Conservation (phyloP, 2,888 invertebrate genomes). For the Agapostemon virescens region DNA sequence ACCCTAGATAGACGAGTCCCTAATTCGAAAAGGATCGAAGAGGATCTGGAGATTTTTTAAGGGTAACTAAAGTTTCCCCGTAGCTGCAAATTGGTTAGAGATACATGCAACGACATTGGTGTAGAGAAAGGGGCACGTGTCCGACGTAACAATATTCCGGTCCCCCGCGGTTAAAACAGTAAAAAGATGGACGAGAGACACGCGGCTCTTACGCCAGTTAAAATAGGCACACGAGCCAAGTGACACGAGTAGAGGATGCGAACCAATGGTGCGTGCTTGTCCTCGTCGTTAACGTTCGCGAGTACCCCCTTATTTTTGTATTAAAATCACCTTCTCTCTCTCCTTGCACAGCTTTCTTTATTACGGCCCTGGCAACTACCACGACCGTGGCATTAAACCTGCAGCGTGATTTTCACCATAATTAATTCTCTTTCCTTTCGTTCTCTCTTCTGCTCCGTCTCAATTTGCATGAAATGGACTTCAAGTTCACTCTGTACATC, state of each 20-base stretch:
- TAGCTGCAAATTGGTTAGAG: conserved; percentile 34
- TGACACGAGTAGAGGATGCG: conserved; percentile 67
- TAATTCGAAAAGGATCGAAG: background rate
- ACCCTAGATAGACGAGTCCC: background rate
- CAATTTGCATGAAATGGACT: background rate
- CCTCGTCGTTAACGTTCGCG: conserved; percentile 73
- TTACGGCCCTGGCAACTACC: conserved; percentile 45
- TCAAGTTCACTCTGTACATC: no score
- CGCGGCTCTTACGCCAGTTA: conserved; percentile 68
- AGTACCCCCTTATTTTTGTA: conserved; percentile 75
- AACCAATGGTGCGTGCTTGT: conserved; percentile 72
- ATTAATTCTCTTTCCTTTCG: background rate
- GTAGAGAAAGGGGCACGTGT: conserved; percentile 66
- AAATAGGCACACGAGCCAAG: conserved; percentile 59
- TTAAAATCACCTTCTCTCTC: conserved; percentile 71
- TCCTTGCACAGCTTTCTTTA: conserved; percentile 44
- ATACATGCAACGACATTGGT: conserved; percentile 39
- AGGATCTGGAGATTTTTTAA: background rate
- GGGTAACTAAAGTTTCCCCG: conserved; percentile 15
- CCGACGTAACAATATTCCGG: conserved; percentile 46
- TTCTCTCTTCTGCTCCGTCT: background rate
- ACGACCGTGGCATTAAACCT: background rate
- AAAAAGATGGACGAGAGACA: conserved; percentile 69
- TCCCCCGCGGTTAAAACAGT: conserved; percentile 76
- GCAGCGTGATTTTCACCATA: background rate